Evolutionary conservation across 2,113 vertebrate species (phyloP), one percentile per base, ranked within the genome.

Genomic region (Datnioides undecimradiatus): DNA sequence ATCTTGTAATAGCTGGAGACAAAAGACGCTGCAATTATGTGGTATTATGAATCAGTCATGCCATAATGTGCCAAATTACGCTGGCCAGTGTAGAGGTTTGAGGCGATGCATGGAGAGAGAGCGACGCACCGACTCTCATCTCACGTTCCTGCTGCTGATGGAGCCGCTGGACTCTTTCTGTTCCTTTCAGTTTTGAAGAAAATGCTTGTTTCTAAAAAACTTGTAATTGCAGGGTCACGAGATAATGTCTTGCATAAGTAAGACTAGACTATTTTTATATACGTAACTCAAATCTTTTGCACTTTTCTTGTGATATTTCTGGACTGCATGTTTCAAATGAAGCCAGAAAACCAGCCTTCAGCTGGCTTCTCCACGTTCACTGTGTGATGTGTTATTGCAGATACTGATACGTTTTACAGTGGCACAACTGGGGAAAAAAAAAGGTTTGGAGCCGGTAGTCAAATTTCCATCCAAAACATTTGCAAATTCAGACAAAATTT

Each of bases 11-110:
- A 58, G 52, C 36, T 73, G 38, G 43, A 67, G 59, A 52, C 46
- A 65, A 63, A 84, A 70, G 38, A 55, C 46, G 40, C 46, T 46
- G 82, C 57, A 84, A 78, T 90, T 79, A 82, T 76, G 51, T 69
- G 40, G 62, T 64, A 79, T 89, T 83, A 54, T 87, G 62, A 90
- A 68, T 79, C 68, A 75, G 45, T 58, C 25, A 12, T 23, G 19
- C 51, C 63, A 80, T 65, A 82, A 64, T 83, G 73, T 58, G 41
- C 57, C 60, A 79, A 80, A 88, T 75, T 82, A 72, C 17, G 52
- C 25, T 23, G 29, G 48, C 49, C 51, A 46, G 60, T 23, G 45
- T 27, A 29, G 51, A 76, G 17, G 31, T 34, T 40, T 64, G 43
- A 73, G 27, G 36, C 7, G 38, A 38, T 54, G 31, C 2, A 29